Evolutionary conservation across 2,888 invertebrate genomes (phyloP).

Genomic region (Stenichneumon culpator): DNA sequence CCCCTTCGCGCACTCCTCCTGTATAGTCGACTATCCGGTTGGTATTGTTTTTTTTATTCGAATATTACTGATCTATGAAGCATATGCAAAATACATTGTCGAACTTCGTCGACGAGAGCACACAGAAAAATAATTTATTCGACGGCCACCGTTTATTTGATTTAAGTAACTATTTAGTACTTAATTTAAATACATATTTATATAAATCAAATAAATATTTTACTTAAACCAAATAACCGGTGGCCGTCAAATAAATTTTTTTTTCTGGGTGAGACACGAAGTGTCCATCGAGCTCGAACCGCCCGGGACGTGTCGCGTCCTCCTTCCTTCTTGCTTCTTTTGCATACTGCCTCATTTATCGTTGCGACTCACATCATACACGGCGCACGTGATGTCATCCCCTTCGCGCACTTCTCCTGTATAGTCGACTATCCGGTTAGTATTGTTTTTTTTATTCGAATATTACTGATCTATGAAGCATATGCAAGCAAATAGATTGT

Average conservation of each 20-base stretch:
- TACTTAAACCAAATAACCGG: too few relatives aligned
- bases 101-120: too few relatives aligned
- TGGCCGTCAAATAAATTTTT: too few relatives aligned
- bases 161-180: too few relatives aligned
- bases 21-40: conserved; percentile 45
- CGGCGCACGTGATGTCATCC: conserved; percentile 55
- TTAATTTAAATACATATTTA: too few relatives aligned
- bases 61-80: not conserved
- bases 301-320: conserved; percentile 39
- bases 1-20: conserved; percentile 44
- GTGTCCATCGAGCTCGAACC: conserved; percentile 57
- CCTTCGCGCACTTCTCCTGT: conserved; percentile 38
- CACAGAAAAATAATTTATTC: too few relatives aligned
- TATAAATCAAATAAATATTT: too few relatives aligned
- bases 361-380: conserved; percentile 51
- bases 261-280: too few relatives aligned
- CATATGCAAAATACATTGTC: too few relatives aligned
- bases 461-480: not conserved
- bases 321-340: conserved; percentile 40
- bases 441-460: conserved; percentile 22
- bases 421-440: conserved; percentile 43
- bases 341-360: conserved; percentile 55
- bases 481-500: not conserved
- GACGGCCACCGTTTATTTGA: too few relatives aligned
- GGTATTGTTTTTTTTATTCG: conserved; percentile 18